Evolutionary conservation across 1,140 invertebrate genomes (phyloP).

Genomic region (Nylanderia fulva): DNA sequence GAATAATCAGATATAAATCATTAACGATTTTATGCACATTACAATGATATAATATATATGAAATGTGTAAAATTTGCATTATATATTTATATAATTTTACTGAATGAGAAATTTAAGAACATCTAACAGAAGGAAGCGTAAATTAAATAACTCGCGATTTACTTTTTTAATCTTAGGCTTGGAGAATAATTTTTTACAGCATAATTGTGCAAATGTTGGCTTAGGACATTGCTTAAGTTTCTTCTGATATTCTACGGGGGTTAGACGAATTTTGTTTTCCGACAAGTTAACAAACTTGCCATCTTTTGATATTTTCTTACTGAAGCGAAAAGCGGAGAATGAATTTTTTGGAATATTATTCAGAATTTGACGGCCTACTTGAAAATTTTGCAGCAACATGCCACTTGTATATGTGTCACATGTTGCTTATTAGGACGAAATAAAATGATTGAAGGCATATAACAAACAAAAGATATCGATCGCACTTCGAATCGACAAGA

Average conservation of each 20-base stretch:
- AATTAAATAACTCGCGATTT: background rate
- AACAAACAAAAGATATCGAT: constrained; percentile 19
- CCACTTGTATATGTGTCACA: constrained; percentile 62
- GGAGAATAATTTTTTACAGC: background rate
- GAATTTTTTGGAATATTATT: constrained; percentile 2
- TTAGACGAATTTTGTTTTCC: background rate
- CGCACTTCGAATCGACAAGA: too few species aligned
- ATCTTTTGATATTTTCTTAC: background rate
- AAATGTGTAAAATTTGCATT: background rate
- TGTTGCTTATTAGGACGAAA: constrained; percentile 24
- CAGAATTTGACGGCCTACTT: constrained; percentile 28
- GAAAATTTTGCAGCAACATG: constrained; percentile 72
- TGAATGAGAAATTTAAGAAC: background rate
- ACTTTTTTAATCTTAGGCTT: background rate
- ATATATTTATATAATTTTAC: background rate
- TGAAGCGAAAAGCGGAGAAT: background rate
- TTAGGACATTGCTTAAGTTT: constrained; percentile 53
- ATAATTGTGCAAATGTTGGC: background rate
- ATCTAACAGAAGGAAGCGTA: background rate
- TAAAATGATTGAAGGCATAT: background rate
- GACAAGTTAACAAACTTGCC: background rate
- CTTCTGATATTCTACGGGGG: constrained; percentile 1
- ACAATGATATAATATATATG: background rate
- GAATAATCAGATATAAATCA: background rate
- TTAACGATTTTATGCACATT: background rate